A percentile compares a stretch with the other conserved stretches of the same genome.
These are phyloP conservation scores for Epinephelus fuscoguttatus DNA, from an alignment of 2,113 vertebrate species.

Conservation along the genomic window DNA sequence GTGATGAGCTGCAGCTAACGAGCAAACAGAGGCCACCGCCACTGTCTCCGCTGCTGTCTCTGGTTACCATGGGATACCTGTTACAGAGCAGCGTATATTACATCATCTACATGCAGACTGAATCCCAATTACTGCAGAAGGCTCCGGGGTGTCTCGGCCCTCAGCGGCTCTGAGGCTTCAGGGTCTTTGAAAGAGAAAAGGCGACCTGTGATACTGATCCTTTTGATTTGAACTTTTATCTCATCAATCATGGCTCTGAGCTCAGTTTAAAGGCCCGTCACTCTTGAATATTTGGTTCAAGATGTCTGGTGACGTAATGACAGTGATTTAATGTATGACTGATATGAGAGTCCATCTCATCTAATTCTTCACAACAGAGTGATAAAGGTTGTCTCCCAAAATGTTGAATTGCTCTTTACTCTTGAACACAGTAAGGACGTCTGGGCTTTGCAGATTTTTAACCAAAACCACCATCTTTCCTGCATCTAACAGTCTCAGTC, in stretches of 20 bases:
- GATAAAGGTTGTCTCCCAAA: neutral
- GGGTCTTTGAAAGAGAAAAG: slow-evolving; percentile 2
- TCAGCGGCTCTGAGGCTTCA: neutral
- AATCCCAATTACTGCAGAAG: slow-evolving; percentile 35
- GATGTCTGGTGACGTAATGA: neutral
- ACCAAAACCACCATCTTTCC: no score
- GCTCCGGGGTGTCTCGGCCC: slow-evolving; percentile 2
- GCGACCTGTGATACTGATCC: neutral
- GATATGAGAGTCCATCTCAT: neutral
- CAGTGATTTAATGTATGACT: neutral
- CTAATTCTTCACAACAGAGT: neutral
- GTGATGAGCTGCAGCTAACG: slow-evolving; percentile 32
- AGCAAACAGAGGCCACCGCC: slow-evolving; percentile 17
- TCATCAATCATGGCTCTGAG: neutral
- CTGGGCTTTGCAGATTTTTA: no score
- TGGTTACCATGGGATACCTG: slow-evolving; percentile 38
- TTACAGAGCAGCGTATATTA: slow-evolving; percentile 7
- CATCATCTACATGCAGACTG: slow-evolving; percentile 25
- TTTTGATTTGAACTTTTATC: neutral
- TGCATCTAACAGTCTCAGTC: no score
- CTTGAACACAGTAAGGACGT: neutral
- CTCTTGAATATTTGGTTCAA: neutral
- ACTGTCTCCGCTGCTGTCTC: neutral
- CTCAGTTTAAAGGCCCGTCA: neutral
- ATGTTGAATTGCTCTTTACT: neutral